Base-by-base conservation (phyloP, 2,888 invertebrate species). In the Itoplectis maculator region DNA sequence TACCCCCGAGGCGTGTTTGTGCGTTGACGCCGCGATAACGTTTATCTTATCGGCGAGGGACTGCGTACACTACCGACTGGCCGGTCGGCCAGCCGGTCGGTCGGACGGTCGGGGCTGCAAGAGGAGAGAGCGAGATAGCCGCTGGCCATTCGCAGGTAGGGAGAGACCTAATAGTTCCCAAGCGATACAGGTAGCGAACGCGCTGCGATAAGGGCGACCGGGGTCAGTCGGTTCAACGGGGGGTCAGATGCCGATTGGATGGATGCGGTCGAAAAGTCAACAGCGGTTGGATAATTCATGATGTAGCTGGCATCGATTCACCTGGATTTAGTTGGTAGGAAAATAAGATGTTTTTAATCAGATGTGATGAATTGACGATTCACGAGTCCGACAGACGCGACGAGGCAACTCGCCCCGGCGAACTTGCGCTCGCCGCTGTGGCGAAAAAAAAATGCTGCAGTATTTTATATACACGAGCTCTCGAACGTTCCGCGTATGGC, bases 11-110 rank as follows among this genome's bases (percentile, higher is more conserved):
- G 68, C 81, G 61, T 61, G 54, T 42, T 63, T 47, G 75, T 47
- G 65, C 75, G 70, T 70, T 70, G 70, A 80, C 65, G 69, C 72
- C 59, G 40, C 78, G 87, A 86, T 87, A 88, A 87, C 79, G 74
- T 78, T 86, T 88, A 88, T 88, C 88, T 88, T 88, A 88, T 88
- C 88, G 72, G 66, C n/a, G 29, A 2, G 29, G n/a, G 56, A 66
- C n/a, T 37, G 15, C 49, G 49, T 61, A 18, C 3, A 29, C n/a
- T n/a, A n/a, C 29, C 29, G 29, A 5, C 3, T 5, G 5, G 29
- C 29, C 35, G 15, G 29, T 61, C 35, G 40, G 68, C 40, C 42
- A 37, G 42, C 29, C 29, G 29, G 29, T 2, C 29, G 5, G 29
- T 5, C 35, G 15, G 29, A 61, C 35, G 40, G 68, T 29, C 42